These are phyloP conservation scores for Drosophila nr. medialis DNA, from an alignment of 2,888 invertebrate genomes.

Conservation along the genomic window DNA sequence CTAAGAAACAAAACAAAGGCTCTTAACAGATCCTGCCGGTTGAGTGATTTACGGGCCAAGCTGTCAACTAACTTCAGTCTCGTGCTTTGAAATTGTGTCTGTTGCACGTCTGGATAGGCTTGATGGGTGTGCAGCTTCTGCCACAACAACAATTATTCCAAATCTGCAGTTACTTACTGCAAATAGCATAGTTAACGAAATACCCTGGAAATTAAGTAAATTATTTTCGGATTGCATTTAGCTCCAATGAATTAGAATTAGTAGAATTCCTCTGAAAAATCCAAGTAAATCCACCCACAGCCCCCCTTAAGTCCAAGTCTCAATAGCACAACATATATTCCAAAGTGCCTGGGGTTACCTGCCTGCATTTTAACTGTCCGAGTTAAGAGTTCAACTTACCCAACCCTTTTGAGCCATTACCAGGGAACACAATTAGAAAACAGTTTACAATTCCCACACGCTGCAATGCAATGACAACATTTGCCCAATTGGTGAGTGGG, in stretches of 20 bases:
- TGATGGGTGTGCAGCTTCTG: slow-evolving; percentile 62
- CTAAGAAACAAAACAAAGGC: slow-evolving; percentile 24
- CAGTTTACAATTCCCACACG: slow-evolving; percentile 29
- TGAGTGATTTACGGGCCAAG: slow-evolving; percentile 64
- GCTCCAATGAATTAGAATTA: background rate
- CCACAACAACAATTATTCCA: slow-evolving; percentile 20
- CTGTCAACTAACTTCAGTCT: slow-evolving; percentile 40
- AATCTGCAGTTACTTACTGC: slow-evolving; percentile 37
- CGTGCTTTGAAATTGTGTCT: slow-evolving; percentile 62
- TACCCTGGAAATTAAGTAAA: slow-evolving; percentile 10
- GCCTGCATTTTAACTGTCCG: background rate
- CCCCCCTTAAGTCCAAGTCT: background rate
- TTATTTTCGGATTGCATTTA: background rate
- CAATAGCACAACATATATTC: background rate
- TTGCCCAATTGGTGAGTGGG: slow-evolving; percentile 20
- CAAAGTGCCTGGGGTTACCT: background rate
- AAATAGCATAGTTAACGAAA: background rate
- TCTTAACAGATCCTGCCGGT: slow-evolving; percentile 14
- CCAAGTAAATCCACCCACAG: background rate
- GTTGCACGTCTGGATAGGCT: slow-evolving; percentile 60
- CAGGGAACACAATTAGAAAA: slow-evolving; percentile 28
- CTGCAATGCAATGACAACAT: slow-evolving; percentile 17
- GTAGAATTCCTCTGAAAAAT: background rate
- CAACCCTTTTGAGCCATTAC: slow-evolving; percentile 4
- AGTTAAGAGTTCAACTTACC: background rate